Base-by-base conservation (phyloP, 2,888 invertebrate species). In the Luperina testacea region DNA sequence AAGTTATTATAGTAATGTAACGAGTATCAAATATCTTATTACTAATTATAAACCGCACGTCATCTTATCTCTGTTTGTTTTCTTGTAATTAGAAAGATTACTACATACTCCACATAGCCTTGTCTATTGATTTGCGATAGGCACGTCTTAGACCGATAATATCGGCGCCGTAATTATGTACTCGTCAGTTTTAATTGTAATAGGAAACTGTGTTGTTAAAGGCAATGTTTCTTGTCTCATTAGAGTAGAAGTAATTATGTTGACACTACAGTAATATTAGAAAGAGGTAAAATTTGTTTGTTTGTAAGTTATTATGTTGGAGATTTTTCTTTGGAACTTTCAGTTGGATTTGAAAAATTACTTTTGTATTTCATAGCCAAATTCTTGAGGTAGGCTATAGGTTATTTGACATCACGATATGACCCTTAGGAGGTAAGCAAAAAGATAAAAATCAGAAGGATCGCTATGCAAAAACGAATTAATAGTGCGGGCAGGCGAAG, bases 111-210 rank as follows among this genome's bases (percentile, higher is more conserved):
- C 2, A 27, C 27, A 27, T 38, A 80, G 45, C 77, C 81, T 85
- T 79, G 83, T 72, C 73, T 78, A 85, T 80, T 75, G 68, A 63
- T 79, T 81, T n/a, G 42, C 77, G 78, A 80, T 81, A 87, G 71
- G 73, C 87, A 87, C 86, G 86, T 86, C 72, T 73, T 72, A 48
- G 15, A 15, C 11, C 13, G 85, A 87, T 87, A 81, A 75, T 48
- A 73, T 81, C 69, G 75, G 73, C 73, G 71, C 81, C 77, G 17
- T 81, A 61, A 77, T 74, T 80, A 84, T 64, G 59, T 77, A 63
- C 79, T 76, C 71, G 71, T 86, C 73, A 64, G 32, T 68, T 76
- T 86, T 75, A 79, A 83, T 83, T 75, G 79, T 78, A 75, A 73
- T 67, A 86, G n/a, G 74, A 73, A 68, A 71, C 45, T 57, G 27